Base-by-base conservation (phyloP, 2,797 vertebrate species). In the Coregonus suidteri region DNA sequence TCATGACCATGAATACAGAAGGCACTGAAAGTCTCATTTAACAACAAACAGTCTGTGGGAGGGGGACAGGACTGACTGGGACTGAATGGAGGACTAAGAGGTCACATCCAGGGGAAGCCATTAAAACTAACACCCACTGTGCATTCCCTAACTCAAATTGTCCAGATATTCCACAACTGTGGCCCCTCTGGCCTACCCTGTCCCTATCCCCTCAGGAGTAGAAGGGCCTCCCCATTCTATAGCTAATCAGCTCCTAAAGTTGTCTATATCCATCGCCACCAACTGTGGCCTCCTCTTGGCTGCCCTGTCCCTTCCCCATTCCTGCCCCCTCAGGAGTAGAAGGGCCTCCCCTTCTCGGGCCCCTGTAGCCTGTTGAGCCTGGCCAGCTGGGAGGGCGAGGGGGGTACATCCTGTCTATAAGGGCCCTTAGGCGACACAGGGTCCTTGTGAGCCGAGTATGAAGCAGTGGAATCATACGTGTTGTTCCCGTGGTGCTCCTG, bases 351-450 rank as follows among this genome's bases (percentile, higher is more conserved):
- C 88, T 97, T 98, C 92, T 98, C 98, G 0, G 96, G 95, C 15
- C 95, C 93, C 84, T 96, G 96, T 51, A 96, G 91, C 90, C 96
- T 93, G 93, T 92, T 96, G 79, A 99, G 95, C 87, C 95, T 95
- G 1, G 97, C 96, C 4, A 99, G 94, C 92, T 99, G 97, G 75
- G 97, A 95, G 0, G 98, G 98, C 14, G 98, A 99, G 0, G 98
- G 98, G 0, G 98, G 98, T 13, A 99, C 97, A 0, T 99, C 98
- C 87, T 99, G 98, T 83, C 98, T 93, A 91, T 96, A 98, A 74
- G 98, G 97, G 73, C 98, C 98, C 94, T 98, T 99, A 68, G 83
- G n/a, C 87, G 80, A 41, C 92, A 80, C 90, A 81, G 51, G 92
- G 89, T 93, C 92, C 92, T 91, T 88, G 90, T 87, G 79, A 83